A percentile compares a stretch with the other conserved stretches of the same genome.
These are phyloP conservation scores for Lates calcarifer DNA, from an alignment of 2,113 vertebrate genomes.

Conservation along the genomic window DNA sequence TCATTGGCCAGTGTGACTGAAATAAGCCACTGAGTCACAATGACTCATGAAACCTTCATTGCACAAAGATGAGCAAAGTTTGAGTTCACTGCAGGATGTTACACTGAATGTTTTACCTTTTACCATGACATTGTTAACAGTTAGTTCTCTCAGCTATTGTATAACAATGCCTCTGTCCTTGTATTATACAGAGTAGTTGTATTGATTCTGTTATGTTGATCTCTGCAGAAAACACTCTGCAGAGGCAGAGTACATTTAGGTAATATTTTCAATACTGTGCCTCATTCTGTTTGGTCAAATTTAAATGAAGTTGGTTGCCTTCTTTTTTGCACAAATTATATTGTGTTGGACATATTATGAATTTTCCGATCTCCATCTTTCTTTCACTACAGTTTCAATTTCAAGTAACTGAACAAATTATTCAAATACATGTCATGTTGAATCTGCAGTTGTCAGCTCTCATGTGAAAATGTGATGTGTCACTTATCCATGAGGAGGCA, in stretches of 20 bases:
- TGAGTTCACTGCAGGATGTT: constrained; percentile 3
- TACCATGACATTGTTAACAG: neutral
- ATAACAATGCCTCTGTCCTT: constrained; percentile 6
- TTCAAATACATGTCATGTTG: constrained; percentile 17
- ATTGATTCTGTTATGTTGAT: neutral
- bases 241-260: neutral
- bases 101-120: constrained; percentile 21
- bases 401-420: neutral
- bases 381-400: neutral
- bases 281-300: neutral
- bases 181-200: neutral
- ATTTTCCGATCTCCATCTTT: neutral
- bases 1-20: neutral
- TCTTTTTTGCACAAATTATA: neutral
- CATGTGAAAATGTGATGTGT: constrained; percentile 27
- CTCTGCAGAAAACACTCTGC: neutral
- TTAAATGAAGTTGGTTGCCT: neutral
- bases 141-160: neutral
- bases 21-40: neutral
- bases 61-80: neutral
- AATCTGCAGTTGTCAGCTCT: neutral
- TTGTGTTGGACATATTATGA: neutral
- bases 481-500: constrained; percentile 60
- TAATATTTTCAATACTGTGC: neutral
- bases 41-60: constrained; percentile 4